phyloP scores from a whole-genome alignment of 2,888 invertebrate species.

The Lysandra coridon region DNA sequence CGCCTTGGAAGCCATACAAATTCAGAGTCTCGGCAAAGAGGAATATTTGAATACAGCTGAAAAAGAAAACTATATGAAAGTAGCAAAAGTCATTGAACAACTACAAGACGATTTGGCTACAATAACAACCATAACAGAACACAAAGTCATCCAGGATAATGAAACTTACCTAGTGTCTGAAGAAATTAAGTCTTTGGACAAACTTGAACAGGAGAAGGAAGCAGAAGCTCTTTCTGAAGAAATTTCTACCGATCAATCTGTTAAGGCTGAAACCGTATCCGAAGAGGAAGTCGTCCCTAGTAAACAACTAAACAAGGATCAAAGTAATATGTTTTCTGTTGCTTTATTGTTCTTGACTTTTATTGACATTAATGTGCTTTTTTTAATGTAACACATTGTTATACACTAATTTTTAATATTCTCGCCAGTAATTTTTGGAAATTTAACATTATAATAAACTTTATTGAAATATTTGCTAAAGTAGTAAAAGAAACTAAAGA shows the following conservation, averaged over 20 bases:
- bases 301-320: not conserved
- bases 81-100: conserved; percentile 53
- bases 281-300: no score
- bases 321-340: not conserved
- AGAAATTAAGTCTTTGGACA: not conserved
- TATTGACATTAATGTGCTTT: not conserved
- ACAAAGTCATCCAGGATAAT: not conserved
- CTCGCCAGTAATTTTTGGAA: not conserved
- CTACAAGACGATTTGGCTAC: conserved; percentile 57
- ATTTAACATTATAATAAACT: not conserved
- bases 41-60: conserved; percentile 50
- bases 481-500: not conserved
- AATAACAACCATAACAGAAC: conserved; percentile 37
- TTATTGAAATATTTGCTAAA: not conserved
- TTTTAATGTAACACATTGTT: no score
- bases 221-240: not conserved
- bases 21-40: conserved; percentile 51
- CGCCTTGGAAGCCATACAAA: conserved; percentile 54
- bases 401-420: not conserved
- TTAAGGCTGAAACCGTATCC: no score
- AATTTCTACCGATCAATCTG: no score
- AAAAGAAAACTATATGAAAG: conserved; percentile 49
- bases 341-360: not conserved
- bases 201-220: not conserved
- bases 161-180: no score